Percentiles rank a stretch among this genome's conserved stretches.
These are phyloP conservation scores for Anhinga rufa DNA, from an alignment of 2,113 vertebrate species.

Conservation along the genomic window DNA sequence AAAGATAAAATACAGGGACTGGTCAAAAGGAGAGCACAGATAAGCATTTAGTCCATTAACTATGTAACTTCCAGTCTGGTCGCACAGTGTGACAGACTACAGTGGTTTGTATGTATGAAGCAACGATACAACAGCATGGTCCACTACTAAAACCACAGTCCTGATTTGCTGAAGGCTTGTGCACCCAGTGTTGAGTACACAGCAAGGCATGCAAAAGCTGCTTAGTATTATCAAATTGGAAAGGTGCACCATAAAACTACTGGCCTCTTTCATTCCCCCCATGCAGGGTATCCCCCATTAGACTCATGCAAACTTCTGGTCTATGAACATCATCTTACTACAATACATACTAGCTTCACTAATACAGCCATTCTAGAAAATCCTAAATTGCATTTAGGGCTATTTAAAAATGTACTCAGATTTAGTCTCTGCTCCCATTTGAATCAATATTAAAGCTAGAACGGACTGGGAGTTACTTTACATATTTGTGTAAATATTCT, in stretches of 20 bases:
- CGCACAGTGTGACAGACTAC: not conserved
- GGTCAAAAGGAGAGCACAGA: not conserved
- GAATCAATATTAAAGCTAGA: not conserved
- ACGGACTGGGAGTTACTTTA: not conserved
- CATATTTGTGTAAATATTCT: not conserved
- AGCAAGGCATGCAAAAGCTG: not conserved
- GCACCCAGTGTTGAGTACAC: not conserved
- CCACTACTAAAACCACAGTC: not conserved
- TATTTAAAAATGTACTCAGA: not conserved
- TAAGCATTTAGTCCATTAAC: not conserved
- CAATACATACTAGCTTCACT: not conserved
- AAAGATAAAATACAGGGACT: not conserved
- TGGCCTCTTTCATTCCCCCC: accelerated
- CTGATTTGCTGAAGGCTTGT: not conserved
- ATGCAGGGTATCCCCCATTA: accelerated
- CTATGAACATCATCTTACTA: not conserved
- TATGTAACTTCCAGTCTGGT: not conserved
- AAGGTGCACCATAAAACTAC: not conserved
- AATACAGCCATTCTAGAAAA: not conserved
- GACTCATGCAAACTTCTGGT: accelerated
- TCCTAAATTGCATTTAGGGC: not conserved
- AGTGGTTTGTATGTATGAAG: not conserved
- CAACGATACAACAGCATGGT: not conserved
- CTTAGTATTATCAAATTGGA: not conserved
- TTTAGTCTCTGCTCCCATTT: not conserved